phyloP scores from a whole-genome alignment of 2,888 invertebrate genomes.

The Plutella xylostella region DNA sequence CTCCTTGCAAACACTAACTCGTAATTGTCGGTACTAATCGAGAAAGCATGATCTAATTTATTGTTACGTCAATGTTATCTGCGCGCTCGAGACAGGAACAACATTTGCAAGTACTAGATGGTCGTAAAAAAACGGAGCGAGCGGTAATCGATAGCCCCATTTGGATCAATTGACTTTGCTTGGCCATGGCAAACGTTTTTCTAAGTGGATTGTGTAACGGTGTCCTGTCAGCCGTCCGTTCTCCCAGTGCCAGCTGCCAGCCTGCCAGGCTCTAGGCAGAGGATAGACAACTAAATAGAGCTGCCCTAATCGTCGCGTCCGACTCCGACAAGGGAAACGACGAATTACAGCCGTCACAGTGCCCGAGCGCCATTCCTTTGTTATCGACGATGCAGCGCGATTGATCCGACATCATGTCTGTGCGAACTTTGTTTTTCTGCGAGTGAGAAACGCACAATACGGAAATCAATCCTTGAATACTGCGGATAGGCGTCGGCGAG shows the following conservation, averaged over 20 bases:
- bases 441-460: no score
- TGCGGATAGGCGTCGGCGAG: no score
- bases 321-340: constrained; percentile 58
- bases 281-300: constrained; percentile 67
- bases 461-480: no score
- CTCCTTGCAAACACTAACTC: not conserved
- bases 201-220: constrained; percentile 65
- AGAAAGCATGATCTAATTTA: constrained; percentile 5
- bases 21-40: constrained; percentile 7
- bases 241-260: constrained; percentile 63
- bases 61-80: not conserved
- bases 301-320: constrained; percentile 63
- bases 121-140: not conserved
- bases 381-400: constrained; percentile 44
- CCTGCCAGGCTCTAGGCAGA: constrained; percentile 29
- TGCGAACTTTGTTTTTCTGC: constrained; percentile 30
- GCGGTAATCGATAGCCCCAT: not conserved
- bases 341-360: constrained; percentile 62
- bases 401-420: constrained; percentile 32
- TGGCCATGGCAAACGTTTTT: constrained; percentile 55
- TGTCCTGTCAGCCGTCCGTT: constrained; percentile 52
- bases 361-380: constrained; percentile 54
- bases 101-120: not conserved
- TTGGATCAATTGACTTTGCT: not conserved
- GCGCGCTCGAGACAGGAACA: not conserved